Conservation (phyloP, 1,140 invertebrate genomes). For the Grapholita molesta region DNA sequence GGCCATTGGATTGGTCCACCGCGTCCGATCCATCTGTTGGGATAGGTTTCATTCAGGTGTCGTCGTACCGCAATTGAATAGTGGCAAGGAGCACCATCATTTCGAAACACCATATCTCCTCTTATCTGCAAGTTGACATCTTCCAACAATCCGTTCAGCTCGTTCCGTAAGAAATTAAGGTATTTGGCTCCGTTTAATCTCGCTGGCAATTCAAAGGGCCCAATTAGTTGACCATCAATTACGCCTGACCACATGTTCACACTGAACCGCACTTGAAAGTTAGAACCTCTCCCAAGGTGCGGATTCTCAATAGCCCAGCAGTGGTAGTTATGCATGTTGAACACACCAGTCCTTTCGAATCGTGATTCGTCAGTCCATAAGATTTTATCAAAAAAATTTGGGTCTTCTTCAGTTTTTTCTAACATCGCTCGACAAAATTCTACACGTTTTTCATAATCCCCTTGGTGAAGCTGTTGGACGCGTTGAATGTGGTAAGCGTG, state of each 20-base stretch:
- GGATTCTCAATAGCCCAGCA: slow-evolving; percentile 58
- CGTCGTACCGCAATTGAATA: slow-evolving; percentile 19
- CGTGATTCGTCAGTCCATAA: slow-evolving; percentile 55
- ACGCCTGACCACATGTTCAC: slow-evolving; percentile 53
- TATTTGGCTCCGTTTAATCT: slow-evolving; percentile 35
- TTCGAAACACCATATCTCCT: slow-evolving; percentile 10
- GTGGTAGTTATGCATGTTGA: slow-evolving; percentile 63
- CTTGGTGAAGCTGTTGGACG: slow-evolving; percentile 26
- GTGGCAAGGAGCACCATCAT: slow-evolving; percentile 48
- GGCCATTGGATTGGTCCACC: slow-evolving; percentile 40
- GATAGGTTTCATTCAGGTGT: slow-evolving; percentile 36
- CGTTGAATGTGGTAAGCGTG: slow-evolving; percentile 26
- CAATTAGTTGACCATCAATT: slow-evolving; percentile 37
- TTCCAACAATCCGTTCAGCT: slow-evolving; percentile 39
- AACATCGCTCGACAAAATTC: slow-evolving; percentile 32
- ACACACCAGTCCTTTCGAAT: slow-evolving; percentile 47
- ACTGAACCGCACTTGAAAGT: slow-evolving; percentile 54
- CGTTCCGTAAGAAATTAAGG: slow-evolving; percentile 40
- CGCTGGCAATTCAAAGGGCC: slow-evolving; percentile 40
- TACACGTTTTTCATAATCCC: slow-evolving; percentile 26
- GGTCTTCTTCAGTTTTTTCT: slow-evolving; percentile 26
- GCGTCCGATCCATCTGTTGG: slow-evolving; percentile 52
- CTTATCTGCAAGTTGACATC: slow-evolving; percentile 27
- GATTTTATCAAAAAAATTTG: slow-evolving; percentile 43
- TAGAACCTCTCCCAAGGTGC: slow-evolving; percentile 38